A percentile compares a stretch with the other conserved stretches of the same genome.
These are phyloP conservation scores for Astreopora myriophthalma DNA, from an alignment of 64 coral and sea anemone species.

Conservation along the genomic window DNA sequence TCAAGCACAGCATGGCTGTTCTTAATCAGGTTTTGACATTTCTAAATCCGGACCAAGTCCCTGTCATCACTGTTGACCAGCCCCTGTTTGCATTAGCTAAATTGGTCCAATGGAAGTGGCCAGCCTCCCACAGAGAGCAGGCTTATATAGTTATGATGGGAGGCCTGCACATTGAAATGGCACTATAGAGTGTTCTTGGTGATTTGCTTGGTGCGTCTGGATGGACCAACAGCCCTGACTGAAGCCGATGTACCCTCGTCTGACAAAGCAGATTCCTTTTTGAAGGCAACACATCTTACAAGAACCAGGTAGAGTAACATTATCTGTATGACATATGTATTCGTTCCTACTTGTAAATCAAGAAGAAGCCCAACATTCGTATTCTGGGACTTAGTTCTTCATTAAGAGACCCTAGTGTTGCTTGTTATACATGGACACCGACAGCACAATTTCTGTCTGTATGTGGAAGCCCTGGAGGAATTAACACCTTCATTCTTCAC, in stretches of 20 bases:
- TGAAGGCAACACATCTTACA: slow-evolving; percentile 22
- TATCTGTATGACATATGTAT: no score
- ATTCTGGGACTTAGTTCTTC: no score
- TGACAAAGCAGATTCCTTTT: background rate
- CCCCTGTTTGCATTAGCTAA: slow-evolving; percentile 18
- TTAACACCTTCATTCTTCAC: slow-evolving; percentile 4
- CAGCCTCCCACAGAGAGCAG: slow-evolving; percentile 9
- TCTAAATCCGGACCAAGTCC: slow-evolving; percentile 14
- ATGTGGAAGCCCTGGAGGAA: slow-evolving; percentile 19
- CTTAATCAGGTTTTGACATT: background rate
- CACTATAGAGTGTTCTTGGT: slow-evolving; percentile 21
- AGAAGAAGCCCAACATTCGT: no score
- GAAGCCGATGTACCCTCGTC: slow-evolving; percentile 28
- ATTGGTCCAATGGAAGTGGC: slow-evolving; percentile 49
- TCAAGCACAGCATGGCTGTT: slow-evolving; percentile 7
- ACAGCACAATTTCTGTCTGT: background rate
- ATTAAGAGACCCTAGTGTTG: background rate
- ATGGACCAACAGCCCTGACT: slow-evolving; percentile 19
- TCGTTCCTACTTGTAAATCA: no score
- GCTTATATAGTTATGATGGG: slow-evolving; percentile 26
- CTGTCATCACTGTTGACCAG: slow-evolving; percentile 37
- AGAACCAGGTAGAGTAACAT: slow-evolving; percentile 9
- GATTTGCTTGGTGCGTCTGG: slow-evolving; percentile 21
- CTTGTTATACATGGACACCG: background rate
- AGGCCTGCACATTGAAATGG: slow-evolving; percentile 43